Percentiles rank a stretch among this genome's conserved stretches.
Evolutionary conservation across 2,888 invertebrate species (phyloP).

Genomic region (Digitonthophagus gazella): DNA sequence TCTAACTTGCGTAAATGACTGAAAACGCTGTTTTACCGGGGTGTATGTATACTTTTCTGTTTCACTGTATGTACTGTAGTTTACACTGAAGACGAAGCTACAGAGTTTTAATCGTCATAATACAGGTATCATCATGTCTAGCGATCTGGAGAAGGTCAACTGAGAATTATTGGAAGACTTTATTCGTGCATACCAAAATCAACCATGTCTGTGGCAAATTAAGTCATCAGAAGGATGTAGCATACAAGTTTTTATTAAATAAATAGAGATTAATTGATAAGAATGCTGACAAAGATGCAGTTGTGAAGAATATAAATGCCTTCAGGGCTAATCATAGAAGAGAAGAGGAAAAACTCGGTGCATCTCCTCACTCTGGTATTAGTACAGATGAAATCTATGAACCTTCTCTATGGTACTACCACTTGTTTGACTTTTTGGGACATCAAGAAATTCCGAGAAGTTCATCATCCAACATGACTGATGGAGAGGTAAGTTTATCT

Average conservation of each 20-base stretch:
- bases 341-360: constrained; percentile 18
- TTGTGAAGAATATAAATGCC: constrained; percentile 17
- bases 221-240: constrained; percentile 27
- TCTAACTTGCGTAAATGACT: too few species aligned
- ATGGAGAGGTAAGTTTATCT: too few species aligned
- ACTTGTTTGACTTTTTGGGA: background rate
- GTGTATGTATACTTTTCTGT: too few species aligned
- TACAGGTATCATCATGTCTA: constrained; percentile 12
- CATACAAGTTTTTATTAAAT: constrained; percentile 10
- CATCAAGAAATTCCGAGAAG: too few species aligned
- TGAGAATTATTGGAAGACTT: background rate
- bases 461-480: too few species aligned
- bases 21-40: too few species aligned
- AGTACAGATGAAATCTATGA: background rate
- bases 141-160: constrained; percentile 15
- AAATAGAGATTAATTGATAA: constrained; percentile 20
- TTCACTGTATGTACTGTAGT: too few species aligned
- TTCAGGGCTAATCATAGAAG: background rate
- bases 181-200: background rate
- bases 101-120: too few species aligned
- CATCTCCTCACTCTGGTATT: background rate
- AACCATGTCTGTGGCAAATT: constrained; percentile 32
- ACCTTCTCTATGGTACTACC: background rate
- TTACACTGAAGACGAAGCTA: too few species aligned
- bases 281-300: constrained; percentile 1